Base-by-base conservation (phyloP, 2,888 invertebrate genomes). In the Leptothorax acervorum region DNA sequence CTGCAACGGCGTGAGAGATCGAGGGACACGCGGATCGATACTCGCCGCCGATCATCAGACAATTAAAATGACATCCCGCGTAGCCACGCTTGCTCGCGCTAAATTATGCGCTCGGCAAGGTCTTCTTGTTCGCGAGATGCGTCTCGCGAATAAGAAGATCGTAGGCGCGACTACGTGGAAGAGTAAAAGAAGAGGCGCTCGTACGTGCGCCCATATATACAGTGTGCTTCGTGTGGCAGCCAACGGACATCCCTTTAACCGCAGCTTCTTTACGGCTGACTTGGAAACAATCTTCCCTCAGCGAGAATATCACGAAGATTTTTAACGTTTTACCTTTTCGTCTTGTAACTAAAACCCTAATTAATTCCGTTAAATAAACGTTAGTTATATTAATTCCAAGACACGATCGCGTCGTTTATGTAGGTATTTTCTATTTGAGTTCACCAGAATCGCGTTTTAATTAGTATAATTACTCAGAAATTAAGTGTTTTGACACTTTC, bases 11-110 rank as follows among this genome's bases (percentile, higher is more conserved):
- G 28, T 53, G 68, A 55, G 42, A 55, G 55, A 78, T 78, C 53
- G 53, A 31, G 15, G 39, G 31, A 53, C 68, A 42, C 53, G 66
- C 51, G 53, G 48, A 39, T 66, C 66, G 76, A 68, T 78, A 76
- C 53, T 51, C 42, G 53, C 76, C 53, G 66, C 53, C 53, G 76
- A 78, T 66, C 48, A 62, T 51, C 55, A 53, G 53, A 78, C 53
- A 68, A 78, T 78, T 78, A 78, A 78, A 78, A 68, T 78, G 76
- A 78, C 76, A 78, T 55, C 51, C 68, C 68, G 76, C 68, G 31
- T 28, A 39, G 28, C 28, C 73, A 35, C 73, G 68, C 48, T 76
- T 53, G 53, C n/a, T 68, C 76, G 39, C 53, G 76, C 53, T 78
- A 78, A 78, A 53, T 78, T 68, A 78, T 68, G 76, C 76, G 68